Conservation (phyloP, 2,797 vertebrate genomes). For the Salarias fasciatus region DNA sequence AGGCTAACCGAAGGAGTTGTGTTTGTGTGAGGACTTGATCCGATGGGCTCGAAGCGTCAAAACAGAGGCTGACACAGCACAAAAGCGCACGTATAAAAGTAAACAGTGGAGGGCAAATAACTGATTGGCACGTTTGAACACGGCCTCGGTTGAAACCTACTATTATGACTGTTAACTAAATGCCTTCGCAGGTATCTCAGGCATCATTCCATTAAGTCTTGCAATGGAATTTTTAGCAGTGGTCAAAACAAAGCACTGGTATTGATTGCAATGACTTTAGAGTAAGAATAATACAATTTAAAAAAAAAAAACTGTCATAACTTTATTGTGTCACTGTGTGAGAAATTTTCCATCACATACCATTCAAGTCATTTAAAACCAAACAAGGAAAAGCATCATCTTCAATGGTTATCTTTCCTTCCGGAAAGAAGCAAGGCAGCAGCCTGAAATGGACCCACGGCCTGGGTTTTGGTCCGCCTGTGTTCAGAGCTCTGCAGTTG, state of each 20-base stretch:
- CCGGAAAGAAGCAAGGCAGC: too few species aligned
- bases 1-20: conserved; percentile 13
- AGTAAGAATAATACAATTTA: too few species aligned
- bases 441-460: not conserved
- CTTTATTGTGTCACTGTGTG: not conserved
- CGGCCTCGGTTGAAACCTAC: not conserved
- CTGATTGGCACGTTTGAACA: not conserved
- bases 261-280: too few species aligned
- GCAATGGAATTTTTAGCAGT: too few species aligned
- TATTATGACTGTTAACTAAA: not conserved
- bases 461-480: not conserved
- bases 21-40: conserved; percentile 3
- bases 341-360: not conserved
- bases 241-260: too few species aligned
- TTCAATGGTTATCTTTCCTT: too few species aligned
- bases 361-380: not conserved
- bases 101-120: not conserved
- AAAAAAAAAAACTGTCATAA: too few species aligned
- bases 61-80: conserved; percentile 1
- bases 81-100: not conserved
- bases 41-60: conserved; percentile 5
- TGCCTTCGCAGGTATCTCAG: not conserved
- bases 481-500: conserved; percentile 6
- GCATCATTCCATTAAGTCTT: not conserved
- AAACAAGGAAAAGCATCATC: conserved; percentile 4